Conservation (phyloP, 2,888 invertebrate species). For the Napeogenes inachia region DNA sequence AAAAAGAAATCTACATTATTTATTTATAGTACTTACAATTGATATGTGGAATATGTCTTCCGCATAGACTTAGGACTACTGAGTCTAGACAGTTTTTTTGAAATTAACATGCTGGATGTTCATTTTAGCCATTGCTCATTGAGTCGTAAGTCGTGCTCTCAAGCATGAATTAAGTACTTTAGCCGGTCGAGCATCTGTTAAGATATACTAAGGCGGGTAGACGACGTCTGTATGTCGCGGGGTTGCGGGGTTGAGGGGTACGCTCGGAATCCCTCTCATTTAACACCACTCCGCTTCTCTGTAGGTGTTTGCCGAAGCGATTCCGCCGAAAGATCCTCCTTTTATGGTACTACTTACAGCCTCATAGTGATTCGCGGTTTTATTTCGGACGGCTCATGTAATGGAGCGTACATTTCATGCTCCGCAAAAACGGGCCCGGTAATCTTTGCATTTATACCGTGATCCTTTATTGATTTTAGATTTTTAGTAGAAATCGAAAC, state of each 20-base stretch:
- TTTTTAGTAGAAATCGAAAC: slow-evolving; percentile 75
- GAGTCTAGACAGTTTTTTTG: slow-evolving; percentile 3
- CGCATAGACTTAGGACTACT: not conserved
- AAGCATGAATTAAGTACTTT: slow-evolving; percentile 55
- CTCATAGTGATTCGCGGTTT: slow-evolving; percentile 78
- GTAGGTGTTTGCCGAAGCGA: slow-evolving; percentile 78
- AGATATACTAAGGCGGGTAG: slow-evolving; percentile 53
- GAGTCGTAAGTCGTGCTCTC: slow-evolving; percentile 42
- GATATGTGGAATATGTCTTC: no score
- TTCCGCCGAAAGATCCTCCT: slow-evolving; percentile 68
- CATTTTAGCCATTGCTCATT: slow-evolving; percentile 45
- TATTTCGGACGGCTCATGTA: slow-evolving; percentile 74
- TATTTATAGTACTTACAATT: no score
- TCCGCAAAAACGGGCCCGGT: slow-evolving; percentile 66
- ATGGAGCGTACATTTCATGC: slow-evolving; percentile 72
- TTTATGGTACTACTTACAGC: slow-evolving; percentile 72
- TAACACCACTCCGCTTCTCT: slow-evolving; percentile 73
- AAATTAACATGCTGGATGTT: slow-evolving; percentile 3
- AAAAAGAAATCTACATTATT: no score
- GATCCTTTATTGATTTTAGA: slow-evolving; percentile 78
- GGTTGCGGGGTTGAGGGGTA: slow-evolving; percentile 40
- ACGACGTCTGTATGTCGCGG: slow-evolving; percentile 39
- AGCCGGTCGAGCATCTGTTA: slow-evolving; percentile 59
- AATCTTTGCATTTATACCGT: slow-evolving; percentile 77
- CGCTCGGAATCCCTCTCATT: slow-evolving; percentile 74